Evolutionary conservation across 1,140 invertebrate species (phyloP).

Genomic region (Drosophila willistoni): DNA sequence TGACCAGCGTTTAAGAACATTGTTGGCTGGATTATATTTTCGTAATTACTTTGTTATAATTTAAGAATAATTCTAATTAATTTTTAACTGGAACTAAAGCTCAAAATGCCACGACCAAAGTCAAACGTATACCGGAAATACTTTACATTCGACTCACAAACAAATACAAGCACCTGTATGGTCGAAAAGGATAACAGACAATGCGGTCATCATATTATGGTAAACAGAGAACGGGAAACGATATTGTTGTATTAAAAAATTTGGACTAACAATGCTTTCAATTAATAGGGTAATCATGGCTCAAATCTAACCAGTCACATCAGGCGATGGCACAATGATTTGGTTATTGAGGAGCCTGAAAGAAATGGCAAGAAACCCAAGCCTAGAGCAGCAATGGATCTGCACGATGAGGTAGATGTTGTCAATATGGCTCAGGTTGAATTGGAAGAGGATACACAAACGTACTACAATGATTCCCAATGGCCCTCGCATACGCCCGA

Average conservation of each 20-base stretch:
- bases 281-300: neutral
- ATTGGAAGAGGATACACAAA: neutral
- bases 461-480: neutral
- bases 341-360: neutral
- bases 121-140: conserved; percentile 11
- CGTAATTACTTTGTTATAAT: neutral
- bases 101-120: neutral
- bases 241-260: no score
- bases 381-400: neutral
- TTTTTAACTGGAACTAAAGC: neutral
- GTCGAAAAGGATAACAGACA: conserved; percentile 5
- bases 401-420: conserved; percentile 5
- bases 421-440: conserved; percentile 6
- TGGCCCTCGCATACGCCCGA: conserved; percentile 7
- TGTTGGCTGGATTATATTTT: neutral
- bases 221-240: neutral
- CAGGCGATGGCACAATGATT: neutral
- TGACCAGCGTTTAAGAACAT: neutral
- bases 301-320: conserved; percentile 5
- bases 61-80: neutral
- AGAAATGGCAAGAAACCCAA: neutral
- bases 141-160: neutral
- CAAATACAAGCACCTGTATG: conserved; percentile 3
- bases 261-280: no score
- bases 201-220: conserved; percentile 8